Evolutionary conservation across 2,888 invertebrate species (phyloP).

Genomic region (Catonia carolina): DNA sequence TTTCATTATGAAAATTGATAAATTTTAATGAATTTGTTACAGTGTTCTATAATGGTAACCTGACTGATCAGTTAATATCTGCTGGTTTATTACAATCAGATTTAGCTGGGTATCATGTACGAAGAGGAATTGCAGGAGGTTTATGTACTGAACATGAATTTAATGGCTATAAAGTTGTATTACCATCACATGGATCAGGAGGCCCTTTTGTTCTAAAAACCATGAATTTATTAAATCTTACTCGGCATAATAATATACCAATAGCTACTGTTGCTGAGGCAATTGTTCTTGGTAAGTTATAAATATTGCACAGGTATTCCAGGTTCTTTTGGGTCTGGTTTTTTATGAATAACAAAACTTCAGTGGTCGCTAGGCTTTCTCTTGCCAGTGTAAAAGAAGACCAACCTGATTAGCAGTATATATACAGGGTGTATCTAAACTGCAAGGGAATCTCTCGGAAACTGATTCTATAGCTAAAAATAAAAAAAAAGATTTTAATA

Average conservation of each 20-base stretch:
- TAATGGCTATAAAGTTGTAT: slow-evolving; percentile 34
- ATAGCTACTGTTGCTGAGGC: slow-evolving; percentile 20
- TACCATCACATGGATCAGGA: slow-evolving; percentile 36
- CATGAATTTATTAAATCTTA: slow-evolving; percentile 33
- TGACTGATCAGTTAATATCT: slow-evolving; percentile 41
- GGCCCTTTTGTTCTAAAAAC: slow-evolving; percentile 34
- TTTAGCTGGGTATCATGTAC: slow-evolving; percentile 28
- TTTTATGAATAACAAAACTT: too few species aligned
- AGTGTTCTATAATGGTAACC: slow-evolving; percentile 42
- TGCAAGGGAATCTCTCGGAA: too few species aligned
- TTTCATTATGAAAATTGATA: too few species aligned
- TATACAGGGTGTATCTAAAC: too few species aligned
- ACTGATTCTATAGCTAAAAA: too few species aligned
- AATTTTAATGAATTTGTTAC: too few species aligned
- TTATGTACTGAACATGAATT: slow-evolving; percentile 23
- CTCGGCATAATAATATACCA: not conserved
- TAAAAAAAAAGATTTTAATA: too few species aligned
- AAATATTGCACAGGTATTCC: too few species aligned
- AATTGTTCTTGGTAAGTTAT: not conserved
- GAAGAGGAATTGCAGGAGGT: slow-evolving; percentile 12
- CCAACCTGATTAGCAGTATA: too few species aligned
- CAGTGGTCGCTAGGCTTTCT: too few species aligned
- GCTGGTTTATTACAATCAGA: slow-evolving; percentile 24
- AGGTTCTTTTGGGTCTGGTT: too few species aligned
- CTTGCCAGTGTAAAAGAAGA: too few species aligned